A percentile compares a stretch with the other conserved stretches of the same genome.
phyloP scores from a whole-genome alignment of 2,113 vertebrate species.

The Aegotheles bennettii region DNA sequence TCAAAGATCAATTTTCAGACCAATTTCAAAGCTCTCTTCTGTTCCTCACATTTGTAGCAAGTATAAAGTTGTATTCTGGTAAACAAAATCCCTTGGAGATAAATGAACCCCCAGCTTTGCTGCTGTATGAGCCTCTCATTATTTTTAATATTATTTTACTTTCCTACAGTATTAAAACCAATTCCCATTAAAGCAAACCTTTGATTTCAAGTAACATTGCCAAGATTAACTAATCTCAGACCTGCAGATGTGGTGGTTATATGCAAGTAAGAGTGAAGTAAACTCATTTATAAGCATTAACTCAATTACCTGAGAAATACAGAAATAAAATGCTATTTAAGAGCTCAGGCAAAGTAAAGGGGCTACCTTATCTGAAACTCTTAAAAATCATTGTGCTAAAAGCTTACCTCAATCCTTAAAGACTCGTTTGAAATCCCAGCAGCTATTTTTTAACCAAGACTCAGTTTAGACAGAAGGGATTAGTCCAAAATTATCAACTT shows the following conservation, averaged over 20 bases:
- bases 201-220: background rate
- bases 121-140: background rate
- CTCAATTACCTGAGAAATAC: background rate
- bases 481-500: background rate
- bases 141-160: background rate
- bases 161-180: background rate
- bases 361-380: background rate
- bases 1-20: background rate
- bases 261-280: background rate
- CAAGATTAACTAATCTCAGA: background rate
- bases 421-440: background rate
- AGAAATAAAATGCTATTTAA: background rate
- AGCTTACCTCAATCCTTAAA: background rate
- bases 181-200: background rate
- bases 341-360: background rate
- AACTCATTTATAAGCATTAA: background rate
- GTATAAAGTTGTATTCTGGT: background rate
- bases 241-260: background rate
- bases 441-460: background rate
- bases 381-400: background rate
- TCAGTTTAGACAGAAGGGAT: background rate
- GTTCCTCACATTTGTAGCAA: background rate
- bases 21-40: background rate
- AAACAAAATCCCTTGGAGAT: background rate
- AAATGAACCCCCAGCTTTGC: background rate